These are phyloP conservation scores for Macroramphosus scolopax DNA, from an alignment of 2,797 vertebrate genomes.

Conservation along the genomic window DNA sequence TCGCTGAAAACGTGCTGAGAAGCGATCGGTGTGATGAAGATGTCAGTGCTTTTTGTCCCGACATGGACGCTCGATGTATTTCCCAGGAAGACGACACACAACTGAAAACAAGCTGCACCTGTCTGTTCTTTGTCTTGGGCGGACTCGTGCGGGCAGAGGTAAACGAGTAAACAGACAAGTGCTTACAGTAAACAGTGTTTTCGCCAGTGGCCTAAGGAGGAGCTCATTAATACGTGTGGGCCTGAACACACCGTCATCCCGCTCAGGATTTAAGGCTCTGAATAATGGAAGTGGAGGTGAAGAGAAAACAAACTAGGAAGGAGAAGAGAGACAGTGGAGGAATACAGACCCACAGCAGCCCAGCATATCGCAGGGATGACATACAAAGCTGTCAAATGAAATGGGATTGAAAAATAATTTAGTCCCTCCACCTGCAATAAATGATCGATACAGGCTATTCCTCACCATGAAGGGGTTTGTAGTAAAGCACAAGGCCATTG, in stretches of 20 bases:
- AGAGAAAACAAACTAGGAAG: conserved; percentile 16
- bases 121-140: conserved; percentile 16
- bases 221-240: conserved; percentile 26
- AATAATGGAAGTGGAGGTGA: conserved; percentile 5
- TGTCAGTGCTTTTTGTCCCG: conserved; percentile 8
- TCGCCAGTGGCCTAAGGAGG: conserved; percentile 34
- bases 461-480: conserved; percentile 33
- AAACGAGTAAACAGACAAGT: conserved; percentile 48
- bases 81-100: neutral
- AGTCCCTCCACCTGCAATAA: conserved; percentile 52
- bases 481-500: conserved; percentile 59
- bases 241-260: conserved; percentile 22
- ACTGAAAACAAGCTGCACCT: conserved; percentile 2
- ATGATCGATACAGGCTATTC: conserved; percentile 68
- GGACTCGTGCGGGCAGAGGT: conserved; percentile 33
- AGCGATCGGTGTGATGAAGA: conserved; percentile 21
- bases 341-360: conserved; percentile 3
- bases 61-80: conserved; percentile 10
- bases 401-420: conserved; percentile 72
- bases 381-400: conserved; percentile 63
- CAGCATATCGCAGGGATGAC: conserved; percentile 25
- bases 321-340: conserved; percentile 8
- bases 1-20: conserved; percentile 48
- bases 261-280: conserved; percentile 18
- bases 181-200: conserved; percentile 62